A percentile compares a stretch with the other conserved stretches of the same genome.
Evolutionary conservation across 2,888 invertebrate species (phyloP).

Genomic region (Atethmia centrago): DNA sequence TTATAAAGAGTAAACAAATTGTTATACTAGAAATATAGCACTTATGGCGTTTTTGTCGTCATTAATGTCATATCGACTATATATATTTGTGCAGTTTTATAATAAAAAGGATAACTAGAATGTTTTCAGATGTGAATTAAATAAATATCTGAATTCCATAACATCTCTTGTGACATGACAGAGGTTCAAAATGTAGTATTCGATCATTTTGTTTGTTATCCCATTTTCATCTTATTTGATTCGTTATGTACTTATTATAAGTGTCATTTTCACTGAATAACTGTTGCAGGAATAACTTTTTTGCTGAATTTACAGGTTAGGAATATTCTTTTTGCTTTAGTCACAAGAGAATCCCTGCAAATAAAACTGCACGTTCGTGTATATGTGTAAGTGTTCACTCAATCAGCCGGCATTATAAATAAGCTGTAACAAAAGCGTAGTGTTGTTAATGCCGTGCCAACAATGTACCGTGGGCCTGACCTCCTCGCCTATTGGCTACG

Average conservation of each 20-base stretch:
- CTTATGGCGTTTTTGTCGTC: constrained; percentile 56
- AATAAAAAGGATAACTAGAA: constrained; percentile 57
- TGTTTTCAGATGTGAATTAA: neutral
- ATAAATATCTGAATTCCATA: neutral
- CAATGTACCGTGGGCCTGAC: constrained; percentile 84
- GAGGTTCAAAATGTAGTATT: neutral
- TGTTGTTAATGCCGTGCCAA: constrained; percentile 87
- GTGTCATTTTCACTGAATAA: too few relatives aligned
- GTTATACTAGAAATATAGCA: constrained; percentile 74
- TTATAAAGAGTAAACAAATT: constrained; percentile 74
- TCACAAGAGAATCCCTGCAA: constrained; percentile 25
- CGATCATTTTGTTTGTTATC: neutral
- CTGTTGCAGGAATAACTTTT: too few relatives aligned
- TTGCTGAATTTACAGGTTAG: too few relatives aligned
- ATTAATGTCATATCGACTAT: constrained; percentile 68
- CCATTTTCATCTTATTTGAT: neutral
- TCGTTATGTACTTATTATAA: too few relatives aligned
- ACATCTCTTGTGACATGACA: constrained; percentile 9
- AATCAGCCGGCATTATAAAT: constrained; percentile 71
- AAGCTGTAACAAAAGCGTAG: constrained; percentile 88
- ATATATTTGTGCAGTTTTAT: constrained; percentile 77
- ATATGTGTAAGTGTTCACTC: constrained; percentile 82
- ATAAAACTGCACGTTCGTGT: constrained; percentile 83
- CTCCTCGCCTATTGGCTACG: constrained; percentile 94
- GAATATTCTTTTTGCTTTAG: neutral